phyloP scores from a whole-genome alignment of 2,113 vertebrate genomes.

The Phalacrocorax pelagicus region DNA sequence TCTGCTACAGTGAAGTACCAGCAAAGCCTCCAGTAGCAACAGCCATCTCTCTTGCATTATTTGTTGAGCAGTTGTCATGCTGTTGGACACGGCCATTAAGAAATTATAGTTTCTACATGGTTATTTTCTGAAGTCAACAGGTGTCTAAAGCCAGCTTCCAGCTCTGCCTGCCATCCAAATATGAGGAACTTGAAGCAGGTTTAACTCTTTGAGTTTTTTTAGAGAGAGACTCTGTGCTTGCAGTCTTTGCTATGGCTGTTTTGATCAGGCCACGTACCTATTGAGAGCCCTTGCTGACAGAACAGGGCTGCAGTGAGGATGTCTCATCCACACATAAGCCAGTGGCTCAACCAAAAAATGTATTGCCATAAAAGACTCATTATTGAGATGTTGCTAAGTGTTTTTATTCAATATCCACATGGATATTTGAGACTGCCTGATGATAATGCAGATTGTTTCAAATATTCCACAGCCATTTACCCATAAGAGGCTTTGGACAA shows the following conservation, averaged over 20 bases:
- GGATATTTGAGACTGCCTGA: not conserved
- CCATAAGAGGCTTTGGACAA: not conserved
- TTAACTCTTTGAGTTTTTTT: accelerated
- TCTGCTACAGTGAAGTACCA: not conserved
- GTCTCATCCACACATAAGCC: not conserved
- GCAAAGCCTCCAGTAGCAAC: not conserved
- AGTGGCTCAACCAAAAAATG: not conserved
- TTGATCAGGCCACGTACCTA: not conserved
- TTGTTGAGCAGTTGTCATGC: not conserved
- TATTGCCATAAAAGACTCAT: not conserved
- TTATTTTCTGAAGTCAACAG: slow-evolving; percentile 19
- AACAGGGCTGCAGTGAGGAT: not conserved
- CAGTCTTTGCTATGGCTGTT: not conserved
- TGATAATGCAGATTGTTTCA: not conserved
- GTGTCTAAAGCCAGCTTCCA: slow-evolving; percentile 13
- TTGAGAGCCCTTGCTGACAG: not conserved
- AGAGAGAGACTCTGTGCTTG: not conserved
- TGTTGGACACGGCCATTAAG: not conserved
- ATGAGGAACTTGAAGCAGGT: not conserved
- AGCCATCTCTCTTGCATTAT: accelerated
- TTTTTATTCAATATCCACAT: not conserved
- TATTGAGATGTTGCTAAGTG: not conserved
- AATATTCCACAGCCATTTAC: not conserved
- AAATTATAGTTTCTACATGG: not conserved
- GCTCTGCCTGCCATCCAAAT: not conserved